Percentiles rank a stretch among this genome's conserved stretches.
phyloP scores from a whole-genome alignment of 2,888 invertebrate genomes.

The Himalopsyche kuldschensis region DNA sequence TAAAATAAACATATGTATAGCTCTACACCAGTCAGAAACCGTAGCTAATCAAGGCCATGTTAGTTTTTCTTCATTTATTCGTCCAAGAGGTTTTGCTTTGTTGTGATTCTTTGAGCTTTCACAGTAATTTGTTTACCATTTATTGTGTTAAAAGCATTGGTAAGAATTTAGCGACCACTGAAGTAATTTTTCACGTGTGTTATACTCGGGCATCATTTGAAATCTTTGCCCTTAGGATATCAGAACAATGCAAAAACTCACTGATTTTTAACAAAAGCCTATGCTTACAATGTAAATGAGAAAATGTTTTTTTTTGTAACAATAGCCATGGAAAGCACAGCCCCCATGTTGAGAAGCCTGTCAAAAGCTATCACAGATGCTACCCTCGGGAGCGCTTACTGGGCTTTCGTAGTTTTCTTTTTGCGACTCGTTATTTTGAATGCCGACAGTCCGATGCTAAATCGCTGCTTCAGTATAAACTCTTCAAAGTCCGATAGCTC shows the following conservation, averaged over 20 bases:
- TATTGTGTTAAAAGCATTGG: too few species aligned
- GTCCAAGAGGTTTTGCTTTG: too few species aligned
- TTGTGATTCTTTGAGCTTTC: too few species aligned
- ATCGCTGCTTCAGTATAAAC: conserved; percentile 4
- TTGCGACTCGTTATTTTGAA: conserved; percentile 18
- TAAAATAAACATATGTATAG: too few species aligned
- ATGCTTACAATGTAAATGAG: not conserved
- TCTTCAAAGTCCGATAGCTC: not conserved
- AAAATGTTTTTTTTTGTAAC: not conserved
- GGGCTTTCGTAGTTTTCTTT: conserved; percentile 16
- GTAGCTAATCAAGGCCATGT: too few species aligned
- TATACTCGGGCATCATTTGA: not conserved
- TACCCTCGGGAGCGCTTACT: conserved; percentile 20
- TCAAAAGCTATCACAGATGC: conserved; percentile 7
- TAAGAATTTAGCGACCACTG: not conserved
- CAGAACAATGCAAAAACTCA: not conserved
- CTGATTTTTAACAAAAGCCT: not conserved
- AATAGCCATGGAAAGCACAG: not conserved
- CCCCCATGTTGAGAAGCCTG: not conserved
- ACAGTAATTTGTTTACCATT: too few species aligned
- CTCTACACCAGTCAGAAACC: too few species aligned
- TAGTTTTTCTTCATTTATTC: too few species aligned
- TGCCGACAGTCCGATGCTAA: conserved; percentile 5
- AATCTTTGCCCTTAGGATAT: not conserved
- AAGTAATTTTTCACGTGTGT: not conserved